Evolutionary conservation across 2,113 vertebrate genomes (phyloP), one percentile per base, ranked within the genome.

Genomic region (Benitochromis conjunctus): DNA sequence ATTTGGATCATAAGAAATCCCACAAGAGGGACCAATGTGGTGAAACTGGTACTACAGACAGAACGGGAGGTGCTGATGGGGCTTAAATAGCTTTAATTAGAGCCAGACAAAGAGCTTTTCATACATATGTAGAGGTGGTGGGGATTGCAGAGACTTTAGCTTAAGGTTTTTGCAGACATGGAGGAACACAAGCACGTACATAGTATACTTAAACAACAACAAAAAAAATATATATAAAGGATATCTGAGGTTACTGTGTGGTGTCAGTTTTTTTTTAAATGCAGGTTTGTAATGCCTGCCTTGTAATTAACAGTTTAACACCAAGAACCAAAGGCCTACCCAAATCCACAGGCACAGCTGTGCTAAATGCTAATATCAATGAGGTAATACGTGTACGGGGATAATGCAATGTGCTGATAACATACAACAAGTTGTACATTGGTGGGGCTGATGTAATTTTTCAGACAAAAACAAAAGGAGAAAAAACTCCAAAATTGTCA

Each of bases 81-180:
- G 79, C 80, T 91, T 92, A 89, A 91, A 87, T 79, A 84, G 80
- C 74, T 93, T 88, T 87, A 92, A 92, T 90, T 88, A 90, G 74
- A 91, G 38, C 85, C 88, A 92, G 85, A 95, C 88, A 93, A 89
- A 93, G 86, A 85, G 56, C 85, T 89, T 84, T 62, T 91, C 91
- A 88, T 92, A 80, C 69, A 88, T 91, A 36, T 84, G 54, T 66
- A 81, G 81, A 6, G 4, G 79, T n/a, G 34, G 80, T 86, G 85
- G 86, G 84, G 83, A 84, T 89, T 53, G 58, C 60, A 87, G 78
- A 43, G 87, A 88, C 26, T 88, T 87, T 82, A 64, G 60, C 54
- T 80, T 54, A 82, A 79, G 2, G 60, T 82, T 71, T 38, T 38
- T 57, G 64, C 7, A 82, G 64, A 34, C 66, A 79, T 55, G 82